A percentile compares a stretch with the other conserved stretches of the same genome.
Conservation (phyloP, 2,888 invertebrate genomes). For the Aspidapion aeneum region DNA sequence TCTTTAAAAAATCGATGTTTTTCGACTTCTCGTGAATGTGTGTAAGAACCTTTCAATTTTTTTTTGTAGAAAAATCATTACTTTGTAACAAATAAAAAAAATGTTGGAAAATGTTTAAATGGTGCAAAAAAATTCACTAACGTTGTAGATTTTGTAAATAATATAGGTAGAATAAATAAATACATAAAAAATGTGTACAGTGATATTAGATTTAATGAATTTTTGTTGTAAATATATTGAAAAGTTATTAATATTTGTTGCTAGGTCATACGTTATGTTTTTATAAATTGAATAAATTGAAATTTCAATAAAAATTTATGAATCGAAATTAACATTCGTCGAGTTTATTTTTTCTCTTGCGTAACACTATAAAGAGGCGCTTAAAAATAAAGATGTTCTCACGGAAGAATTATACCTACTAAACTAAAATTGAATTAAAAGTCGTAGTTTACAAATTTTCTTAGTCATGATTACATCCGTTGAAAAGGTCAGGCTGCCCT, state of each 20-base stretch:
- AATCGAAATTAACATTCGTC: constrained; percentile 19
- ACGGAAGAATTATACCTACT: too few species aligned
- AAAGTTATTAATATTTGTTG: constrained; percentile 45
- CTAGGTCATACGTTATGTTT: constrained; percentile 46
- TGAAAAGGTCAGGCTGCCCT: too few species aligned
- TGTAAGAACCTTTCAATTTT: neutral
- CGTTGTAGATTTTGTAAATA: constrained; percentile 7
- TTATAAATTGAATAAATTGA: constrained; percentile 47
- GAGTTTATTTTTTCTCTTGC: too few species aligned
- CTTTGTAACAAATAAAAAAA: constrained; percentile 2
- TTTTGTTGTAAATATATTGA: constrained; percentile 38
- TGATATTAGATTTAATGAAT: constrained; percentile 34
- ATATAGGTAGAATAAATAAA: constrained; percentile 27
- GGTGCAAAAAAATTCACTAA: constrained; percentile 9
- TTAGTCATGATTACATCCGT: too few species aligned
- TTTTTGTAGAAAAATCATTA: too few species aligned
- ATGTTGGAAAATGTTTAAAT: constrained; percentile 20
- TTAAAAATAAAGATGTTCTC: too few species aligned
- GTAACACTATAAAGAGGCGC: too few species aligned
- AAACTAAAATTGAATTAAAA: too few species aligned
- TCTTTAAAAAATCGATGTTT: too few species aligned
- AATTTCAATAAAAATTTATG: constrained; percentile 42
- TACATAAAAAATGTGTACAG: constrained; percentile 35
- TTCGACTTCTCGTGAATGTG: too few species aligned
- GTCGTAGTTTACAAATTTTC: too few species aligned